These are phyloP conservation scores for Meteorus colon DNA, from an alignment of 2,888 invertebrate species.

Conservation along the genomic window DNA sequence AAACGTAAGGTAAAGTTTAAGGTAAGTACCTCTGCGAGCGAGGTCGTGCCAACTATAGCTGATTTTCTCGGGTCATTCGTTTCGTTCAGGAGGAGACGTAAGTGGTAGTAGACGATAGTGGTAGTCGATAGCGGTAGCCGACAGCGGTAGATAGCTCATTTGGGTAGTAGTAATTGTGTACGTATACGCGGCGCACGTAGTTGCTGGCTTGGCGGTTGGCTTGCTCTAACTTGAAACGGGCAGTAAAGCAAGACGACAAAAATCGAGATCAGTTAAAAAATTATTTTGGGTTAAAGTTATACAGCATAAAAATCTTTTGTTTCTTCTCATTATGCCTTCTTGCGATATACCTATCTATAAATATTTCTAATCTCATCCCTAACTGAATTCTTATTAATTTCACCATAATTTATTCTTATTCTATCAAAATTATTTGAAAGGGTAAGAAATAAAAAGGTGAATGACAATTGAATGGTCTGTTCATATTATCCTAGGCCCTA, in stretches of 20 bases:
- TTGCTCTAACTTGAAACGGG: conserved; percentile 71
- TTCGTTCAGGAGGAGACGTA: conserved; percentile 70
- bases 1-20: conserved; percentile 62
- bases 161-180: conserved; percentile 71
- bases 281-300: conserved; percentile 20
- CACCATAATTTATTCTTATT: background rate
- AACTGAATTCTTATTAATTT: background rate
- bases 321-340: conserved; percentile 12
- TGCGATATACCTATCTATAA: background rate
- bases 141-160: conserved; percentile 69
- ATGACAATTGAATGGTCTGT: background rate
- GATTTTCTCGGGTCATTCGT: conserved; percentile 58
- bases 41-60: conserved; percentile 70
- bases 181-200: conserved; percentile 70
- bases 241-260: conserved; percentile 63
- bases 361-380: conserved; percentile 15
- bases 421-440: background rate
- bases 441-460: background rate
- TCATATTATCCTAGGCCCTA: background rate
- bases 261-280: conserved; percentile 33
- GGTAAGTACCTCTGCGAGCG: conserved; percentile 72
- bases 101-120: conserved; percentile 63
- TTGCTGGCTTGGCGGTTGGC: conserved; percentile 70
- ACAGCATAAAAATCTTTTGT: background rate
- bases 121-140: conserved; percentile 63